phyloP scores from a whole-genome alignment of 2,113 vertebrate genomes.

The Spea multiplicata region DNA sequence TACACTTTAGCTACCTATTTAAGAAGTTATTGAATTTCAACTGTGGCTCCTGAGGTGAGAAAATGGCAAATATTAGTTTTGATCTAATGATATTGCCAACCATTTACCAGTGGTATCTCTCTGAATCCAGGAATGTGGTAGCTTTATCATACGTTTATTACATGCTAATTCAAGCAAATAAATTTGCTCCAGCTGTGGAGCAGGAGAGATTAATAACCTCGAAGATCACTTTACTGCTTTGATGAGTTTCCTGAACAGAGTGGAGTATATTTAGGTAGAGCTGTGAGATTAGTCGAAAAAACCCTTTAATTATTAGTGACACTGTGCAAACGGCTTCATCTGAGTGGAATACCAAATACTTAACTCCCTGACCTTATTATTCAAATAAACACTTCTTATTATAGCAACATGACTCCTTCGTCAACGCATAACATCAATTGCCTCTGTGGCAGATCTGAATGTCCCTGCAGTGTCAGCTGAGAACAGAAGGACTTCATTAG shows the following conservation, averaged over 20 bases:
- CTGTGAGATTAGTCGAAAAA: slow-evolving; percentile 76
- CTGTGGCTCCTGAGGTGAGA: slow-evolving; percentile 20
- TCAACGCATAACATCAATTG: slow-evolving; percentile 56
- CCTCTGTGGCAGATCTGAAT: slow-evolving; percentile 52
- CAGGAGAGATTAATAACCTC: slow-evolving; percentile 82
- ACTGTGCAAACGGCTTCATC: slow-evolving; percentile 75
- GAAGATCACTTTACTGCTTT: slow-evolving; percentile 71
- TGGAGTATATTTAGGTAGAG: slow-evolving; percentile 76
- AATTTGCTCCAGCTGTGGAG: slow-evolving; percentile 76
- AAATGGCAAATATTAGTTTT: slow-evolving; percentile 36
- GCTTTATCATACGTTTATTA: slow-evolving; percentile 77
- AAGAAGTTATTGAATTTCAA: slow-evolving; percentile 29
- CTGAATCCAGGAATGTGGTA: slow-evolving; percentile 60
- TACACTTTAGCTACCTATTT: slow-evolving; percentile 37
- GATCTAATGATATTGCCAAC: slow-evolving; percentile 53
- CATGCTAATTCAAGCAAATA: slow-evolving; percentile 83
- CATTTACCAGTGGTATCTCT: slow-evolving; percentile 54
- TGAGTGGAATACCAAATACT: slow-evolving; percentile 76
- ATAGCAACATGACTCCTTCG: slow-evolving; percentile 53
- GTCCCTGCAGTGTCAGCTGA: slow-evolving; percentile 49
- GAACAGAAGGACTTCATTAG: slow-evolving; percentile 36
- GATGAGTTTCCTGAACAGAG: slow-evolving; percentile 77
- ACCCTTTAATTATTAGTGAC: slow-evolving; percentile 87
- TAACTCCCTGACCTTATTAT: slow-evolving; percentile 77
- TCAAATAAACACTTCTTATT: slow-evolving; percentile 73